Conservation (phyloP, 37 sponge, comb jelly and placozoan genomes). For the Beroe forskalii region DNA sequence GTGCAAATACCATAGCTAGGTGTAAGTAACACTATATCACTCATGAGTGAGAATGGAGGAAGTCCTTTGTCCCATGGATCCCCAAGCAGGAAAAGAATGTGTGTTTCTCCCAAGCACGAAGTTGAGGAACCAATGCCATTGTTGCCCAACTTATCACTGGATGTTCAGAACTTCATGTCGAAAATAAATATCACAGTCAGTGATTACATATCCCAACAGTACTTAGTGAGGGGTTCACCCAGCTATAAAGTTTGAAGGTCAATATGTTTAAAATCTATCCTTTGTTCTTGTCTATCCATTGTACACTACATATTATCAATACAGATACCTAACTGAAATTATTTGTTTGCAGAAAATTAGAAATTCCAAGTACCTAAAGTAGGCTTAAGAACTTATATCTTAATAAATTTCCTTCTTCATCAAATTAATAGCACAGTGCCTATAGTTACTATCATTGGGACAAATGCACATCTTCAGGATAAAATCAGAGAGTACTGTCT, state of each 20-base stretch:
- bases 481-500: conserved; percentile 42
- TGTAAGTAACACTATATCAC: too few species aligned
- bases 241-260: conserved; percentile 31
- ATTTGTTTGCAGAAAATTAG: too few species aligned
- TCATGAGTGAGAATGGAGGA: background rate
- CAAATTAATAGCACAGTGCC: too few species aligned
- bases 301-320: too few species aligned
- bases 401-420: too few species aligned
- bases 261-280: background rate
- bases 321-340: too few species aligned
- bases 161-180: conserved; percentile 31
- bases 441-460: too few species aligned
- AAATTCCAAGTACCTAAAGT: too few species aligned
- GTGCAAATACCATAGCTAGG: too few species aligned
- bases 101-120: background rate
- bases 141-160: background rate
- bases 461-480: too few species aligned
- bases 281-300: too few species aligned
- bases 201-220: conserved; percentile 51
- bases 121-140: background rate
- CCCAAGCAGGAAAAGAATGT: background rate
- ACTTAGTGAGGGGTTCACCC: conserved; percentile 26
- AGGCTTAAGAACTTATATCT: too few species aligned
- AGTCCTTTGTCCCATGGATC: background rate
- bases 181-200: conserved; percentile 17